phyloP scores from a whole-genome alignment of 1,140 invertebrate genomes.

The Drosophila orena region DNA sequence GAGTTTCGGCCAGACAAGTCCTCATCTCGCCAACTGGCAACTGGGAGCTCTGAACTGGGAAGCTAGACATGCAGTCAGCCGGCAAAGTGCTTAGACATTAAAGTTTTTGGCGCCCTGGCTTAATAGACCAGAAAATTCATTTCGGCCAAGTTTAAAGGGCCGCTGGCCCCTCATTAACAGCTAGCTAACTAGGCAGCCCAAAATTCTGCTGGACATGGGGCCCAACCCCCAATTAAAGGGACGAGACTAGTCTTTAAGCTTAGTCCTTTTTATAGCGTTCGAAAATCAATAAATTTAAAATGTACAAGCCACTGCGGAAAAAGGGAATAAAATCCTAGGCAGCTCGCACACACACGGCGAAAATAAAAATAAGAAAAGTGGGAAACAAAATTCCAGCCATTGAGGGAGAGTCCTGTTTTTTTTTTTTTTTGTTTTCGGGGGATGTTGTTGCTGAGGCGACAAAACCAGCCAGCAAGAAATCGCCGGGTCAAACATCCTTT shows the following conservation, averaged over 20 bases:
- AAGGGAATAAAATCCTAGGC: conserved; percentile 39
- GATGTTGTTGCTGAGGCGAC: conserved; percentile 57
- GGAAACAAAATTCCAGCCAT: conserved; percentile 57
- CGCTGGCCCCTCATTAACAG: conserved; percentile 60
- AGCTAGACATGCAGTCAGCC: conserved; percentile 52
- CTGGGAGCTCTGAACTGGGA: conserved; percentile 1
- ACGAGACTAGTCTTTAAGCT: conserved; percentile 57
- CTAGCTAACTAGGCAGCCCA: no score
- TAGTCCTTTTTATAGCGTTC: conserved; percentile 36
- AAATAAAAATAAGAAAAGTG: conserved; percentile 17
- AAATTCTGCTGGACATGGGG: background rate
- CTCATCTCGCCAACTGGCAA: conserved; percentile 16
- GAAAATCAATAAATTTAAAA: conserved; percentile 83
- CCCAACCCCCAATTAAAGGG: conserved; percentile 60
- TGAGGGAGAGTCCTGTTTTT: conserved; percentile 32
- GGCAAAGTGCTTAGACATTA: conserved; percentile 75
- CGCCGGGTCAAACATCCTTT: conserved; percentile 80
- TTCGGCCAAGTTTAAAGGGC: conserved; percentile 71
- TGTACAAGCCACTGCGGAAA: conserved; percentile 51
- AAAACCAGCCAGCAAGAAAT: conserved; percentile 75
- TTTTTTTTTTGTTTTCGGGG: conserved; percentile 11
- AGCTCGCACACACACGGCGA: conserved; percentile 11
- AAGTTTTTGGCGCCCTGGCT: conserved; percentile 67
- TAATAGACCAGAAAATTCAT: conserved; percentile 75
- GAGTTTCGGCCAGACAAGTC: conserved; percentile 51